phyloP scores from a whole-genome alignment of 2,113 vertebrate genomes.

The Casuarius casuarius region DNA sequence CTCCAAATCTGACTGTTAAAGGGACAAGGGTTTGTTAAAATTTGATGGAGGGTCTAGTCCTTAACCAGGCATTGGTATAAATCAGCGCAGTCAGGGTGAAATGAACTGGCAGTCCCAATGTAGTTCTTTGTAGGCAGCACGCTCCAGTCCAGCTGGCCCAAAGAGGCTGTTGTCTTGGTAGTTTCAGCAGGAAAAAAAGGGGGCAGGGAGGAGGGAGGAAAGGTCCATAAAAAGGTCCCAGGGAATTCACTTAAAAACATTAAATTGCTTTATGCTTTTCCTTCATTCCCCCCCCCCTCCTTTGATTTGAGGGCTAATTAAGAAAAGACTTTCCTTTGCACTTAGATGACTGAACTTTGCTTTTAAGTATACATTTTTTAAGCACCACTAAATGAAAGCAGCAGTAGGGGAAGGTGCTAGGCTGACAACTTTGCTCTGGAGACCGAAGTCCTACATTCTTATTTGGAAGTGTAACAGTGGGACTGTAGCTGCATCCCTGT shows the following conservation, averaged over 20 bases:
- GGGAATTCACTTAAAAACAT: conserved; percentile 3
- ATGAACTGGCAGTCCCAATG: background rate
- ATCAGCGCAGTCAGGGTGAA: conserved; percentile 11
- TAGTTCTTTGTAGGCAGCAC: background rate
- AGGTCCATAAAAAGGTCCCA: background rate
- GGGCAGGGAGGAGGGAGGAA: rapidly evolving
- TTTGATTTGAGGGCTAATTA: conserved; percentile 36
- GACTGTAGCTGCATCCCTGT: background rate
- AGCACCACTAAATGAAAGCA: background rate
- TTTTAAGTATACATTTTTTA: conserved; percentile 58
- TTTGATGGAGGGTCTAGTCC: conserved; percentile 48
- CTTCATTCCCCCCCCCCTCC: background rate
- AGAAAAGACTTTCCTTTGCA: conserved; percentile 20
- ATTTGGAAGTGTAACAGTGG: background rate
- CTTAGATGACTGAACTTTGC: conserved; percentile 28
- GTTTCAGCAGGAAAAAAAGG: background rate
- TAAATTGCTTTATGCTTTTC: background rate
- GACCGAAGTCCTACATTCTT: background rate
- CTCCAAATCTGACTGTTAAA: conserved; percentile 46
- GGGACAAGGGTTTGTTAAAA: conserved; percentile 50
- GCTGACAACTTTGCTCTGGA: conserved; percentile 1
- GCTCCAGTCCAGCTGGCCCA: background rate
- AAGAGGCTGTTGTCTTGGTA: background rate
- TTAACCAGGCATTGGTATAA: conserved; percentile 18
- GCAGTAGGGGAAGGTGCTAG: background rate